A percentile compares a stretch with the other conserved stretches of the same genome.
Evolutionary conservation across 2,113 vertebrate genomes (phyloP).

Genomic region (Ictidomys tridecemlineatus): DNA sequence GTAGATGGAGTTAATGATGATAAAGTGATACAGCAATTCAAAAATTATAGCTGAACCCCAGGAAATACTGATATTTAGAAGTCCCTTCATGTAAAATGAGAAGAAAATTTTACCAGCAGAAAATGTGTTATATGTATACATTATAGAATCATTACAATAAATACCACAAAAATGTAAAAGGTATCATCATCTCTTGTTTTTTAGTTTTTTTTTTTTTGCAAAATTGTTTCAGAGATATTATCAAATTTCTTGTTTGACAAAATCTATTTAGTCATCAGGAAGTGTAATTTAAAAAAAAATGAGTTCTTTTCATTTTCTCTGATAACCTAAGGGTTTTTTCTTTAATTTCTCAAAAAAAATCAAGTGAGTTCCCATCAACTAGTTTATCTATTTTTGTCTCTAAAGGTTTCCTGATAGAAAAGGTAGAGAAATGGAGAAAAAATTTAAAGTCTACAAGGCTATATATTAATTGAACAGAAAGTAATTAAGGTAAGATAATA

Average conservation of each 20-base stretch:
- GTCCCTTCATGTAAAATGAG: background rate
- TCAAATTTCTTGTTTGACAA: constrained; percentile 13
- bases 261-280: background rate
- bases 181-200: background rate
- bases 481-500: background rate
- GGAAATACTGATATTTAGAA: background rate
- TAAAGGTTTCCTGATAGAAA: constrained; percentile 5
- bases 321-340: background rate
- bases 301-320: background rate
- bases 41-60: background rate
- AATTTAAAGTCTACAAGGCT: background rate
- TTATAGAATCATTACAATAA: constrained; percentile 33
- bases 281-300: background rate
- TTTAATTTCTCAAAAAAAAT: background rate
- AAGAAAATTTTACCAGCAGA: constrained; percentile 30
- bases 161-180: background rate
- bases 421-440: background rate
- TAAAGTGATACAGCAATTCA: background rate
- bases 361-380: background rate
- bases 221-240: background rate
- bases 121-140: background rate
- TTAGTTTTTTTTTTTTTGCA: background rate
- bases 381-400: background rate
- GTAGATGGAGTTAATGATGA: background rate
- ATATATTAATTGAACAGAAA: constrained; percentile 48